Base-by-base conservation (phyloP, 2,888 invertebrate genomes). In the Patella pellucida region DNA sequence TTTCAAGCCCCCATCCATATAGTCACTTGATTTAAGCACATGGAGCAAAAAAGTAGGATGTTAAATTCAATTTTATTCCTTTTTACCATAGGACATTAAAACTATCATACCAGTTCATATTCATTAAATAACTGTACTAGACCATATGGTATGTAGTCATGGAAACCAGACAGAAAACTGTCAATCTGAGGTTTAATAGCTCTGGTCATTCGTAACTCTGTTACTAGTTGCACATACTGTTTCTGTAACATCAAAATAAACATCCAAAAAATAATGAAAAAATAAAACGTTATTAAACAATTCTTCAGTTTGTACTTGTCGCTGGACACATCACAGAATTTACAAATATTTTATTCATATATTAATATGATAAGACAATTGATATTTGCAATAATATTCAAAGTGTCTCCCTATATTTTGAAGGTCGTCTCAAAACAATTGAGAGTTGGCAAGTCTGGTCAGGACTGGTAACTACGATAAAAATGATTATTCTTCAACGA, bases 121-220 rank as follows among this genome's bases (percentile, higher is more conserved):
- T 87, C 88, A 77, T 89, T 87, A 84, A 90, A 90, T 82, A 90
- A 85, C 74, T 88, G 87, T 19, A 89, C 85, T 1, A 89, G 83
- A n/a, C 86, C 83, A 72, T 85, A 86, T 50, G 89, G 89, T 68
- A 90, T 85, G 79, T 86, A 89, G 73, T 83, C 80, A 77, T 90
- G 88, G 80, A 90, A 89, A 51, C 90, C 90, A 14, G 82, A 79
- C 50, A 90, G 85, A 80, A 89, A 89, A 75, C 86, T 87, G 76
- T 90, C 85, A n/a, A 90, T 89, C 84, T 90, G 90, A 16, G 87
- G 89, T 75, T 87, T 85, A 73, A 90, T 90, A 16, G 87, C 89
- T 54, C 86, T 83, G 1, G 89, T 89, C 89, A 89, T 89, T 23
- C 89, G 81, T 62, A 89, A 78, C 75, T 90, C 89, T 27, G 90